These are phyloP conservation scores for Scalopus aquaticus DNA, from an alignment of 2,113 vertebrate genomes.

Conservation along the genomic window DNA sequence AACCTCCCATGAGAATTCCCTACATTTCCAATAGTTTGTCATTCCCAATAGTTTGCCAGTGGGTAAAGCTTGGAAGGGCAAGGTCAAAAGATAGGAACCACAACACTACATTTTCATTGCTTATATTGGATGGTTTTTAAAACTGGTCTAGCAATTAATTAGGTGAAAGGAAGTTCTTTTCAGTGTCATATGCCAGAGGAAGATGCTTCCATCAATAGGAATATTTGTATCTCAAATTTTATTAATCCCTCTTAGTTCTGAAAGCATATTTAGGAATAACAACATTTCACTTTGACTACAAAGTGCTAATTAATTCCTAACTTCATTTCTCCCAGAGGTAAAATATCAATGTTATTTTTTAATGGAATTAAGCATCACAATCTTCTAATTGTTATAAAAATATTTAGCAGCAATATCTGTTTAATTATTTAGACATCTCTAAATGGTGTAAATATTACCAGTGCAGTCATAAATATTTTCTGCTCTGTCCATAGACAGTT, in stretches of 20 bases:
- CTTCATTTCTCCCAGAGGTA: conserved; percentile 65
- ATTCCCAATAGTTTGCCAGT: neutral
- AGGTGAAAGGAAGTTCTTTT: neutral
- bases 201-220: neutral
- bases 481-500: conserved; percentile 64
- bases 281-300: conserved; percentile 64
- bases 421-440: conserved; percentile 79
- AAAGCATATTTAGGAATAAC: conserved; percentile 64
- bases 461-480: conserved; percentile 72
- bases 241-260: conserved; percentile 58
- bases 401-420: conserved; percentile 67
- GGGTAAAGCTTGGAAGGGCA: neutral
- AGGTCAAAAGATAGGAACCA: neutral
- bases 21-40: neutral
- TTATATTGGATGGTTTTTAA: neutral
- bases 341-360: conserved; percentile 63
- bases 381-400: conserved; percentile 75
- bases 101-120: neutral
- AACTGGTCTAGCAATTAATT: neutral
- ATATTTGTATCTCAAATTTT: neutral
- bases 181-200: neutral
- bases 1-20: neutral
- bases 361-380: conserved; percentile 57
- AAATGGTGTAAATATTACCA: conserved; percentile 76
- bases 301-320: conserved; percentile 78